A percentile compares a stretch with the other conserved stretches of the same genome.
phyloP scores from a whole-genome alignment of 2,113 vertebrate genomes.

The Lophura nycthemera region DNA sequence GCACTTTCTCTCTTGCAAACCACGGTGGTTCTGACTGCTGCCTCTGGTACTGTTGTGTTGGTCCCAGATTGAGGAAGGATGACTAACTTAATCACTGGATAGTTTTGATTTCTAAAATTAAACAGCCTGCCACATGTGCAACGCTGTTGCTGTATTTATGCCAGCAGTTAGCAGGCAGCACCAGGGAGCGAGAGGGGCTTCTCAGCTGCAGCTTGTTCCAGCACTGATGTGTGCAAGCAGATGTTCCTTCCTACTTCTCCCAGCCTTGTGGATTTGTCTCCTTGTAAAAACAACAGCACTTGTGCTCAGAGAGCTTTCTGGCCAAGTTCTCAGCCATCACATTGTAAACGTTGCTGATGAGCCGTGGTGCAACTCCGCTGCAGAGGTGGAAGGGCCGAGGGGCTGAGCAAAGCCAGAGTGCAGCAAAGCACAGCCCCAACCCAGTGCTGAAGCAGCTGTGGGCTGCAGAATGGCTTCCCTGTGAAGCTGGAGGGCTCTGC shows the following conservation, averaged over 20 bases:
- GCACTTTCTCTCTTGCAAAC: conserved; percentile 5
- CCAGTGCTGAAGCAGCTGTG: neutral
- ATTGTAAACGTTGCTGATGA: neutral
- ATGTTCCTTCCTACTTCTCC: conserved; percentile 2
- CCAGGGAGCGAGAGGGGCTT: neutral
- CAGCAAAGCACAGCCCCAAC: neutral
- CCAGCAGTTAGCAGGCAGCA: conserved; percentile 49
- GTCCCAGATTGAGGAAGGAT: conserved; percentile 71
- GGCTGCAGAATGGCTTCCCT: neutral
- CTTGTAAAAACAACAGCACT: neutral
- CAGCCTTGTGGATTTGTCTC: neutral
- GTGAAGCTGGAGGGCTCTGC: neutral
- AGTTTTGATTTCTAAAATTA: conserved; percentile 77
- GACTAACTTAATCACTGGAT: conserved; percentile 62
- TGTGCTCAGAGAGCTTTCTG: neutral
- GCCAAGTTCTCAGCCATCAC: neutral
- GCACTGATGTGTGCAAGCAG: neutral
- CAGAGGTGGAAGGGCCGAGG: neutral
- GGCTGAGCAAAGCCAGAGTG: neutral
- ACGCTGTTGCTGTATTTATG: conserved; percentile 51
- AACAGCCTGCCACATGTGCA: conserved; percentile 69
- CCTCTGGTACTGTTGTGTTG: conserved; percentile 60
- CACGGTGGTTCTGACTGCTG: conserved; percentile 56
- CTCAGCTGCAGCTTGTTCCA: conserved; percentile 13
- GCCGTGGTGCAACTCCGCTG: neutral